Percentiles rank a stretch among this genome's conserved stretches.
Evolutionary conservation across 2,888 invertebrate genomes (phyloP).

Genomic region (Tachystola acroxantha): DNA sequence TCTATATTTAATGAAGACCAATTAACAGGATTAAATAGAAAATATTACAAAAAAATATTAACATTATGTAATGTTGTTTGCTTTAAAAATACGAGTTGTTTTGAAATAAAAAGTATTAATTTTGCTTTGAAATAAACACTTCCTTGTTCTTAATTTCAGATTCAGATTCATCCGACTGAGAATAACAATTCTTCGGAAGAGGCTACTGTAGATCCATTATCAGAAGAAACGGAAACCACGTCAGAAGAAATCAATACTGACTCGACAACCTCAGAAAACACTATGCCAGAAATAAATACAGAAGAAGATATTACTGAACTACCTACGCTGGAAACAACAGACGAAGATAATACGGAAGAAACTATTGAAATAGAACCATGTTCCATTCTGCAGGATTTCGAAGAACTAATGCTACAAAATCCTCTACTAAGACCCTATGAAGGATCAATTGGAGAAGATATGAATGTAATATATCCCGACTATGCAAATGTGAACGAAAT

Average conservation of each 20-base stretch:
- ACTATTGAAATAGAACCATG: slow-evolving; percentile 12
- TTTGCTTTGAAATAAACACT: no score
- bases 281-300: not conserved
- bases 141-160: not conserved
- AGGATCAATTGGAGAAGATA: slow-evolving; percentile 30
- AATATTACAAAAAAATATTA: no score
- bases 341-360: not conserved
- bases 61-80: no score
- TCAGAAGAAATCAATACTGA: slow-evolving; percentile 7
- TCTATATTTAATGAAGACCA: no score
- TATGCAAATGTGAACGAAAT: slow-evolving; percentile 33
- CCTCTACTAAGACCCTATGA: slow-evolving; percentile 32
- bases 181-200: not conserved
- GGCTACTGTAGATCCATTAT: not conserved
- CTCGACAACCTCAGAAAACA: no score
- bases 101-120: no score
- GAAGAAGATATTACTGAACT: slow-evolving; percentile 12
- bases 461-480: slow-evolving; percentile 45
- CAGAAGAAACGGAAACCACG: slow-evolving; percentile 4
- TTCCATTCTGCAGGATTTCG: slow-evolving; percentile 23
- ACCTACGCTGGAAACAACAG: slow-evolving; percentile 2
- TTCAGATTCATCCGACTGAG: slow-evolving; percentile 34
- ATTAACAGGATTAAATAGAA: no score
- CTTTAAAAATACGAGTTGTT: no score
- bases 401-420: slow-evolving; percentile 30